phyloP scores from a whole-genome alignment of 2,797 vertebrate genomes.

The Oophaga sylvatica region DNA sequence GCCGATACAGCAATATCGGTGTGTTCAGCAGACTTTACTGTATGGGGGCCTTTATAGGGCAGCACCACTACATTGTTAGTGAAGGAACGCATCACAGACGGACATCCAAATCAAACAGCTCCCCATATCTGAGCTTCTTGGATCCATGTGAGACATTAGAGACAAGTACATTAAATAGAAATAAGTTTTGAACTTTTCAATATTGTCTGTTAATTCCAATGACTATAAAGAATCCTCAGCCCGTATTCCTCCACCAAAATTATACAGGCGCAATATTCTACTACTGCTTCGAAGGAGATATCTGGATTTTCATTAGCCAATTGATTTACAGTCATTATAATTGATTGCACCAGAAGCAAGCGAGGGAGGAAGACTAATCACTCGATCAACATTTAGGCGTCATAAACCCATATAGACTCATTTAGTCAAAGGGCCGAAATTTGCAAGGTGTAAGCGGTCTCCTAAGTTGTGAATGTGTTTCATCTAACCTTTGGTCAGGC shows the following conservation, averaged over 20 bases:
- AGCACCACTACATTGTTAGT: too few species aligned
- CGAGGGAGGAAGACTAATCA: not conserved
- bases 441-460: not conserved
- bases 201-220: not conserved
- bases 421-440: not conserved
- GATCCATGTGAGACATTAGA: not conserved
- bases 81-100: too few species aligned
- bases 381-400: not conserved
- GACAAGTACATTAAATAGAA: not conserved
- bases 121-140: not conserved
- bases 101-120: not conserved
- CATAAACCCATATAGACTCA: not conserved
- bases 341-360: not conserved
- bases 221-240: not conserved
- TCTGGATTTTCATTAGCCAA: not conserved
- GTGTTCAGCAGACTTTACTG: too few species aligned
- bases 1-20: too few species aligned
- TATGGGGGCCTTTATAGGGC: too few species aligned
- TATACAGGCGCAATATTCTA: not conserved
- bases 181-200: not conserved
- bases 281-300: not conserved
- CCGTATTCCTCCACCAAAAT: not conserved
- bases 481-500: not conserved
- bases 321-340: slow-evolving; percentile 12
- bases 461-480: not conserved